A percentile compares a stretch with the other conserved stretches of the same genome.
Evolutionary conservation across 2,888 invertebrate genomes (phyloP).

Genomic region (Rhogogaster chlorosoma): DNA sequence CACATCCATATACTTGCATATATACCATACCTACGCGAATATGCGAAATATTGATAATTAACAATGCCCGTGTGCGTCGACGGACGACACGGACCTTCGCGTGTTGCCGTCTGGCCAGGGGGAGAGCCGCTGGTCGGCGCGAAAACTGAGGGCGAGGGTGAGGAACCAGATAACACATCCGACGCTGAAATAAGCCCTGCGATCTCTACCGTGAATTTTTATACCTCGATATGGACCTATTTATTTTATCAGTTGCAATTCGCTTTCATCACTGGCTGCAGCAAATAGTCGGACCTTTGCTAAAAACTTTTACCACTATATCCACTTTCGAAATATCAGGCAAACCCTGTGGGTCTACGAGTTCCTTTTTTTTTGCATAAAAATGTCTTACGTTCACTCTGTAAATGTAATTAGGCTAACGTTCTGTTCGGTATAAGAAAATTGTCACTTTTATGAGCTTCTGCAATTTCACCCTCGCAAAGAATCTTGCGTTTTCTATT

Average conservation of each 20-base stretch:
- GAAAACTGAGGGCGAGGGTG: constrained; percentile 51
- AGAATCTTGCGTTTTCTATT: neutral
- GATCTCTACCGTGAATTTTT: constrained; percentile 3
- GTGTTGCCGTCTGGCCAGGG: constrained; percentile 21
- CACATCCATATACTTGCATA: constrained; percentile 29
- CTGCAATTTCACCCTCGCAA: neutral
- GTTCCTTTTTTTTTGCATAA: neutral
- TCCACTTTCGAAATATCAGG: neutral
- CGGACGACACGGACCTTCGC: constrained; percentile 40
- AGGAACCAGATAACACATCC: constrained; percentile 52
- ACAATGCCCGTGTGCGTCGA: constrained; percentile 68
- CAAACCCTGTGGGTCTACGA: neutral
- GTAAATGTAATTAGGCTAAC: neutral
- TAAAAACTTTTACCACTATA: neutral
- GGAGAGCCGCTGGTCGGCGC: constrained; percentile 49
- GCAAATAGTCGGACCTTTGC: neutral
- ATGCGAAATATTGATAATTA: constrained; percentile 77
- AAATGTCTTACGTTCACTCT: neutral
- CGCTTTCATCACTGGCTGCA: neutral
- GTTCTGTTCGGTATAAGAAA: neutral
- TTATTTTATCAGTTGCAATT: neutral
- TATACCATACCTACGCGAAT: constrained; percentile 58
- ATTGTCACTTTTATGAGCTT: neutral
- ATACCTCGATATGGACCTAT: neutral
- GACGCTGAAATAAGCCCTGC: neutral